phyloP scores from a whole-genome alignment of 2,888 invertebrate species.

The Nudaria mundana region DNA sequence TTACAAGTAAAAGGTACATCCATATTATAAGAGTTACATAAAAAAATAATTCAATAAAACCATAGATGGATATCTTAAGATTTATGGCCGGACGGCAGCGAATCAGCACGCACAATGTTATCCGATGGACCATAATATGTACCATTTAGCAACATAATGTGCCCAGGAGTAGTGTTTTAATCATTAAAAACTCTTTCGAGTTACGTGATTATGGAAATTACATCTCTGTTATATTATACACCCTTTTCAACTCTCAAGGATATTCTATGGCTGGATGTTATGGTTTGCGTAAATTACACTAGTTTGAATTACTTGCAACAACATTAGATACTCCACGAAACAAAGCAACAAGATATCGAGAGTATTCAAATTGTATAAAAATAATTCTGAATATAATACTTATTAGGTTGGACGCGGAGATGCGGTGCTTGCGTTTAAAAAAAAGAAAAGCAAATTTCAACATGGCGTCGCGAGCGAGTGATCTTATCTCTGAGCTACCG shows the following conservation, averaged over 20 bases:
- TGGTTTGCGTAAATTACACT: too few relatives aligned
- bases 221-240: too few relatives aligned
- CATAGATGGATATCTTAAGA: slow-evolving; percentile 39
- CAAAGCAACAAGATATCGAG: too few relatives aligned
- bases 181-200: slow-evolving; percentile 3
- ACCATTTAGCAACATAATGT: slow-evolving; percentile 25
- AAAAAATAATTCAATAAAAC: slow-evolving; percentile 38
- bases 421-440: neutral
- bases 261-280: too few relatives aligned
- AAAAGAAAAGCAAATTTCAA: slow-evolving; percentile 28
- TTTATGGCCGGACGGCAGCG: slow-evolving; percentile 25
- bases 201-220: neutral
- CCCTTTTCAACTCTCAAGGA: too few relatives aligned
- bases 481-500: slow-evolving; percentile 57
- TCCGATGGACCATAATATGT: slow-evolving; percentile 18
- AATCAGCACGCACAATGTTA: slow-evolving; percentile 27
- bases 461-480: slow-evolving; percentile 46
- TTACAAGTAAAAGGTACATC: slow-evolving; percentile 15
- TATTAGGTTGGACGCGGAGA: too few relatives aligned
- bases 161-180: slow-evolving; percentile 15
- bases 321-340: too few relatives aligned
- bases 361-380: too few relatives aligned
- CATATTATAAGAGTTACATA: slow-evolving; percentile 28
- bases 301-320: too few relatives aligned
- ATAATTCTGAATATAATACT: too few relatives aligned